Evolutionary conservation across 2,797 vertebrate species (phyloP), one percentile per base, ranked within the genome.

Genomic region (Linurgus olivaceus): DNA sequence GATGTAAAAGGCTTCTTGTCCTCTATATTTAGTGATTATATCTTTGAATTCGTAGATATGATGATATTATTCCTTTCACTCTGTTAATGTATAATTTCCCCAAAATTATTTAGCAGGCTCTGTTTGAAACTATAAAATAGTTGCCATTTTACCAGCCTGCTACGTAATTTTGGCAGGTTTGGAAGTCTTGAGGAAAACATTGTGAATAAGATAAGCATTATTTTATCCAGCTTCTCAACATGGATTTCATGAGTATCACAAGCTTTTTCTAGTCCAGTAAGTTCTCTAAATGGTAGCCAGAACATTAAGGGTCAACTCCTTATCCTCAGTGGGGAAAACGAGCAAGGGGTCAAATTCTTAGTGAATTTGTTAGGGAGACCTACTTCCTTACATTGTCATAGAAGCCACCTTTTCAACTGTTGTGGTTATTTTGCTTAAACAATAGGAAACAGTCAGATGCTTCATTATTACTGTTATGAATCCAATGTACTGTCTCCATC

Each of bases 331-430:
- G 31, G 37, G 66, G 33, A 86, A 90, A 92, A 58, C 82, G 92
- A 84, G 73, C 23, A 54, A 90, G 40, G 38, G 61, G 44, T 93
- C 83, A 95, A 94, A 90, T 79, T n/a, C 67, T 92, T 45, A 81
- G 75, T 76, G 59, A 17, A 71, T 93, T 95, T 92, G 83, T 88
- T 78, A 76, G 83, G 70, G 77, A 76, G 51, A 72, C 24, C 61
- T 71, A 35, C 57, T 93, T 95, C 86, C 92, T 94, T 37, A 55
- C 55, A 84, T 90, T 96, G 88, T 90, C 40, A 26, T 19, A n/a
- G 72, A 54, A 88, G 9, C 24, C 17, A 79, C 47, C 7, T 75
- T 78, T 86, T 68, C 66, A 77, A 84, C 38, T 77, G 47, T 23
- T 54, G 50, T 66, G 74, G 47, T 86, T 66, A 47, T 75, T 88